A percentile compares a stretch with the other conserved stretches of the same genome.
Conservation (phyloP, 2,888 invertebrate genomes). For the Mimumesa dahlbomi region DNA sequence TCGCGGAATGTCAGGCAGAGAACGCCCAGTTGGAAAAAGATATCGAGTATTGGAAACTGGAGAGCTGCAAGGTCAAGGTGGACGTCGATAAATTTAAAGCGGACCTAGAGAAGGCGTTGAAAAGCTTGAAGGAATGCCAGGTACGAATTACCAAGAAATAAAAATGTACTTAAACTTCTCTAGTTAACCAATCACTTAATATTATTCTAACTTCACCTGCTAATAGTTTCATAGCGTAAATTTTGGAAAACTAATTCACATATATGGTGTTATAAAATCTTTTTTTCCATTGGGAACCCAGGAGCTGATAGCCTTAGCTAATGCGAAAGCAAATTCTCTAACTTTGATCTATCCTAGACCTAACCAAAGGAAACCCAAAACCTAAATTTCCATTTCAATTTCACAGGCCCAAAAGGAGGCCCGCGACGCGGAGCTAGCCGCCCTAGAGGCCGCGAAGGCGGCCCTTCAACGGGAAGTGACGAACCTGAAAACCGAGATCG, state of each 20-base stretch:
- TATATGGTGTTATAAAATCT: too few relatives aligned
- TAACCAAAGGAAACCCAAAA: too few relatives aligned
- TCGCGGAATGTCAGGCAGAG: constrained; percentile 17
- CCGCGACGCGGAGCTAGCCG: constrained; percentile 29
- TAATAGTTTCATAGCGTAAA: too few relatives aligned
- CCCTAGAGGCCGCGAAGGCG: constrained; percentile 34
- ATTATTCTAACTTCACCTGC: too few relatives aligned
- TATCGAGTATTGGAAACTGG: constrained; percentile 55
- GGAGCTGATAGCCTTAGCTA: too few relatives aligned
- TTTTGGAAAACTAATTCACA: too few relatives aligned
- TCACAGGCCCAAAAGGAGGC: constrained; percentile 31
- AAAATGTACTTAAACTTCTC: too few relatives aligned
- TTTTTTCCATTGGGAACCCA: too few relatives aligned
- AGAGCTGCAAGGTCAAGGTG: constrained; percentile 45
- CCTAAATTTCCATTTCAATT: background rate
- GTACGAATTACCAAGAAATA: constrained; percentile 28
- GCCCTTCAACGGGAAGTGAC: constrained; percentile 33
- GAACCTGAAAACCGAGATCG: constrained; percentile 30
- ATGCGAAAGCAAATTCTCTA: too few relatives aligned
- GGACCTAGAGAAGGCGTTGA: constrained; percentile 55
- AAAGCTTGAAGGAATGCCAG: constrained; percentile 42
- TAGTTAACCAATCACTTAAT: too few relatives aligned
- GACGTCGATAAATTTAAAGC: constrained; percentile 51
- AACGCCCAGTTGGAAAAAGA: constrained; percentile 38
- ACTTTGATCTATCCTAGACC: too few relatives aligned